Evolutionary conservation across 1,140 invertebrate species (phyloP).

Genomic region (Drosophila pandora): DNA sequence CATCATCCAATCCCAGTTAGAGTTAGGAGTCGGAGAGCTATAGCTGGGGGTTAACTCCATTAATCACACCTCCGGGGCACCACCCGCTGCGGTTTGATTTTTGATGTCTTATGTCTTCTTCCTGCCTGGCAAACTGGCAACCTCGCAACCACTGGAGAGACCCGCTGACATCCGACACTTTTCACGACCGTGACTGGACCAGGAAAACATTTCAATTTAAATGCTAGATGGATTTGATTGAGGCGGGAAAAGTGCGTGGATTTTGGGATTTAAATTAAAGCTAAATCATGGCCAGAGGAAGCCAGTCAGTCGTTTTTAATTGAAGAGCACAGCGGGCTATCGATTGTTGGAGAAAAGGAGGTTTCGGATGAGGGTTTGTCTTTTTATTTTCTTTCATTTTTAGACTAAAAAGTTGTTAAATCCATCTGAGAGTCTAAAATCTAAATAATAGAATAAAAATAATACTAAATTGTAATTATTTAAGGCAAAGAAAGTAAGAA

Average conservation of each 20-base stretch:
- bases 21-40: background rate
- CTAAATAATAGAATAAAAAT: background rate
- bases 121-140: constrained; percentile 9
- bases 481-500: background rate
- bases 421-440: too few species aligned
- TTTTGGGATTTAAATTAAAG: constrained; percentile 21
- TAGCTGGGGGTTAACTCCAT: constrained; percentile 7
- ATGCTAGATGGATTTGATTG: constrained; percentile 38
- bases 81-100: constrained; percentile 48
- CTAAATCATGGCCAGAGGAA: constrained; percentile 27
- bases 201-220: constrained; percentile 47
- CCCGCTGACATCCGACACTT: constrained; percentile 42
- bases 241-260: constrained; percentile 27
- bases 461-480: background rate
- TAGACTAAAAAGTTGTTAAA: too few species aligned
- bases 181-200: constrained; percentile 34
- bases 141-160: background rate
- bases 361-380: too few species aligned
- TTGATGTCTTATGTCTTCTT: constrained; percentile 26
- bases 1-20: constrained; percentile 18
- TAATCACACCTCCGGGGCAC: constrained; percentile 34
- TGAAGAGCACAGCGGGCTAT: constrained; percentile 12
- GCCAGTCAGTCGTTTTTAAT: constrained; percentile 17
- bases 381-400: too few species aligned
- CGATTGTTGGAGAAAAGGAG: background rate